A percentile compares a stretch with the other conserved stretches of the same genome.
These are phyloP conservation scores for Kryptolebias ocellatus DNA, from an alignment of 2,797 vertebrate genomes.

Conservation along the genomic window DNA sequence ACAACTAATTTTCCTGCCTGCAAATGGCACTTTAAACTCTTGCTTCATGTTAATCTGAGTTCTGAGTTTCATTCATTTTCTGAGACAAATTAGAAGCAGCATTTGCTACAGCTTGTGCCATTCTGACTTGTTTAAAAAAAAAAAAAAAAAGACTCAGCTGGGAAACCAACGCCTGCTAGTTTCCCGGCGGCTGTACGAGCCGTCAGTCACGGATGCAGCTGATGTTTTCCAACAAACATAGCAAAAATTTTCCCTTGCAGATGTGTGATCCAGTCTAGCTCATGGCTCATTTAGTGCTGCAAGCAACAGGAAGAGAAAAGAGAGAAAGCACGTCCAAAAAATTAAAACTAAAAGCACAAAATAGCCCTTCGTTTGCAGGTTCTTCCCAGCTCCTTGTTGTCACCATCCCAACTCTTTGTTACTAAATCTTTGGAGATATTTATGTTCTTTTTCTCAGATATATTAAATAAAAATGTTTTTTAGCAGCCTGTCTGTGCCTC, in stretches of 20 bases:
- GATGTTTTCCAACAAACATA: not conserved
- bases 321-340: too few relatives aligned
- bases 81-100: not conserved
- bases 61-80: not conserved
- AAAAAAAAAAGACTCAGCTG: not conserved
- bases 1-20: not conserved
- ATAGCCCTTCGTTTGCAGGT: too few relatives aligned
- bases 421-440: too few relatives aligned
- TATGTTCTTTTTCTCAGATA: too few relatives aligned
- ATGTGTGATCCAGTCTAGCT: not conserved
- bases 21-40: not conserved
- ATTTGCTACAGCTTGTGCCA: not conserved
- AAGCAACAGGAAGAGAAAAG: not conserved
- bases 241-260: not conserved
- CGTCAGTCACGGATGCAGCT: not conserved
- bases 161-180: not conserved
- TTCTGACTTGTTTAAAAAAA: not conserved
- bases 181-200: not conserved
- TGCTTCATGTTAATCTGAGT: not conserved
- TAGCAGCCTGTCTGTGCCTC: too few relatives aligned
- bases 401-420: too few relatives aligned
- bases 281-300: constrained; percentile 11
- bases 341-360: too few relatives aligned
- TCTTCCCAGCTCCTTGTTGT: too few relatives aligned
- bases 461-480: too few relatives aligned